phyloP scores from a whole-genome alignment of 1,140 invertebrate species.

The Gerris buenoi region DNA sequence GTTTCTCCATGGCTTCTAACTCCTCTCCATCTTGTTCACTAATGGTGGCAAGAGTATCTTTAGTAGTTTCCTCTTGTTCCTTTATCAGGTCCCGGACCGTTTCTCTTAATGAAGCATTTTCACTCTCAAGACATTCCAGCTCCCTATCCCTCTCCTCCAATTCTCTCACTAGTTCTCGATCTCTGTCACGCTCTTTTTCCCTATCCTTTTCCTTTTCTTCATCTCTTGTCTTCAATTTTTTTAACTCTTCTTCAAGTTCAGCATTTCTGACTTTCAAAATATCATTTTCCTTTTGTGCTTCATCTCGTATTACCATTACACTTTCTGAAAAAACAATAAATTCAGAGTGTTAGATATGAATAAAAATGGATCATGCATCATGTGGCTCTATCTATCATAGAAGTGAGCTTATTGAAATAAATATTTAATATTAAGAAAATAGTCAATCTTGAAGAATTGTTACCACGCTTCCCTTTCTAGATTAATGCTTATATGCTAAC shows the following conservation, averaged over 20 bases:
- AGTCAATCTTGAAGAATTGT: too few relatives aligned
- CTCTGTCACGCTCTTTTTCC: background rate
- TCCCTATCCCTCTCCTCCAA: constrained; percentile 16
- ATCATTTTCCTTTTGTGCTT: constrained; percentile 16
- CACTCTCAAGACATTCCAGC: constrained; percentile 15
- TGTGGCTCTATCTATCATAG: too few relatives aligned
- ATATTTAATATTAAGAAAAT: too few relatives aligned
- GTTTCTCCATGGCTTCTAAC: constrained; percentile 12
- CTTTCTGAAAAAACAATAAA: constrained; percentile 17
- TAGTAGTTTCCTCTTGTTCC: constrained; percentile 2
- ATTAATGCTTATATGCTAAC: too few relatives aligned
- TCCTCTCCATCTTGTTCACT: constrained; percentile 12
- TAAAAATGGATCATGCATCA: too few relatives aligned
- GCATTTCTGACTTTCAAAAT: constrained; percentile 8
- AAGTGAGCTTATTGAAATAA: too few relatives aligned
- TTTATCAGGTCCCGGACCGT: constrained; percentile 12
- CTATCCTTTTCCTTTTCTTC: constrained; percentile 2
- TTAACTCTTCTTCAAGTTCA: constrained; percentile 11
- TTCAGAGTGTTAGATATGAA: too few relatives aligned
- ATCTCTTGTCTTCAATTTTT: background rate
- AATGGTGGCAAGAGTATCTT: constrained; percentile 14
- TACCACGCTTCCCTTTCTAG: too few relatives aligned
- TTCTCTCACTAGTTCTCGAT: constrained; percentile 12
- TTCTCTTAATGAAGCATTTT: constrained; percentile 12
- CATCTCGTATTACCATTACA: constrained; percentile 16